Evolutionary conservation across 2,888 invertebrate species (phyloP).

Genomic region (Ferrisia virgata): DNA sequence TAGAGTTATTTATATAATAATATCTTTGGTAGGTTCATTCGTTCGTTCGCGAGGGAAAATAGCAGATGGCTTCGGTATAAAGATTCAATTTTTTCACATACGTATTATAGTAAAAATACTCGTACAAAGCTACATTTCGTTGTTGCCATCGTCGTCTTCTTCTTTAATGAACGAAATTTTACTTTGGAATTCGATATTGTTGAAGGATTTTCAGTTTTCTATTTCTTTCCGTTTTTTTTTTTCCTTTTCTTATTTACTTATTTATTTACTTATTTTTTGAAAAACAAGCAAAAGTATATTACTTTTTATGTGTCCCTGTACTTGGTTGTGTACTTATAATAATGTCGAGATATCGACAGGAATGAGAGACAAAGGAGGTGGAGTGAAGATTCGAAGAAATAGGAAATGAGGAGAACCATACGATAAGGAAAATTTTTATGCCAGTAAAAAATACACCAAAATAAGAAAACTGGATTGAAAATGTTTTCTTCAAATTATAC

Average conservation of each 20-base stretch:
- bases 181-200: background rate
- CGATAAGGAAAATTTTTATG: too few relatives aligned
- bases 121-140: background rate
- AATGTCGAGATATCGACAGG: too few relatives aligned
- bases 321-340: too few relatives aligned
- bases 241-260: background rate
- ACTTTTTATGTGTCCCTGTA: too few relatives aligned
- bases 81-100: background rate
- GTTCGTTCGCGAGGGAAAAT: background rate
- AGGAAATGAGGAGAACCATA: too few relatives aligned
- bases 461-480: too few relatives aligned
- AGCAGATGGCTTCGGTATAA: background rate
- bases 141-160: background rate
- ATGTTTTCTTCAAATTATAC: too few relatives aligned
- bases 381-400: too few relatives aligned
- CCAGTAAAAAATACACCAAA: too few relatives aligned
- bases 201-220: background rate
- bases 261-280: too few relatives aligned
- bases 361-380: too few relatives aligned
- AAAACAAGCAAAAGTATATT: background rate
- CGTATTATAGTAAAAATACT: background rate
- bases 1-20: conserved; percentile 1
- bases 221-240: background rate
- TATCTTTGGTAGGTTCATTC: background rate
- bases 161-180: background rate